phyloP scores from a whole-genome alignment of 2,888 invertebrate species.

The Gymnosoma rotundatum region DNA sequence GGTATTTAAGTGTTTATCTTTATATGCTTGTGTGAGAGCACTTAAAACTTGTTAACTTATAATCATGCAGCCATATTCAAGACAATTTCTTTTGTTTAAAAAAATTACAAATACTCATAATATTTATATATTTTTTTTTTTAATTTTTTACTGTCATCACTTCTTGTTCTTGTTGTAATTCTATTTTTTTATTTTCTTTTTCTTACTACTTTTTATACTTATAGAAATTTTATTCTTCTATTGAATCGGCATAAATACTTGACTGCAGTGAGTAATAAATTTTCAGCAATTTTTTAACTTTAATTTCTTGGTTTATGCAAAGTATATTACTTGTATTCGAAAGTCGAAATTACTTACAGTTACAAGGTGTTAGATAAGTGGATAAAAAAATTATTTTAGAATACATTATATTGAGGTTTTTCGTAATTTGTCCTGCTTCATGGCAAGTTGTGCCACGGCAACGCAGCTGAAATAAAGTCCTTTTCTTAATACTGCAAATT shows the following conservation, averaged over 20 bases:
- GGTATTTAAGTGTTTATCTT: conserved; percentile 26
- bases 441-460: no score
- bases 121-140: conserved; percentile 19
- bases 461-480: no score
- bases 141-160: conserved; percentile 29
- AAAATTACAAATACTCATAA: conserved; percentile 2
- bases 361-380: no score
- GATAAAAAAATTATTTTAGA: no score
- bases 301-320: no score
- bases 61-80: background rate
- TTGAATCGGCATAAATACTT: background rate
- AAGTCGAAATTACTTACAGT: no score
- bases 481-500: no score
- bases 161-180: conserved; percentile 22
- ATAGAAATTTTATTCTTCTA: conserved; percentile 8
- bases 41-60: conserved; percentile 61
- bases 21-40: conserved; percentile 39
- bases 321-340: no score
- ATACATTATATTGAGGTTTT: no score
- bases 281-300: no score
- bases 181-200: conserved; percentile 28
- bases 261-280: no score
- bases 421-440: no score
- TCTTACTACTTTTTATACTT: conserved; percentile 27
- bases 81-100: conserved; percentile 33